Base-by-base conservation (phyloP, 1,140 invertebrate genomes). In the Cheumatopsyche charites region DNA sequence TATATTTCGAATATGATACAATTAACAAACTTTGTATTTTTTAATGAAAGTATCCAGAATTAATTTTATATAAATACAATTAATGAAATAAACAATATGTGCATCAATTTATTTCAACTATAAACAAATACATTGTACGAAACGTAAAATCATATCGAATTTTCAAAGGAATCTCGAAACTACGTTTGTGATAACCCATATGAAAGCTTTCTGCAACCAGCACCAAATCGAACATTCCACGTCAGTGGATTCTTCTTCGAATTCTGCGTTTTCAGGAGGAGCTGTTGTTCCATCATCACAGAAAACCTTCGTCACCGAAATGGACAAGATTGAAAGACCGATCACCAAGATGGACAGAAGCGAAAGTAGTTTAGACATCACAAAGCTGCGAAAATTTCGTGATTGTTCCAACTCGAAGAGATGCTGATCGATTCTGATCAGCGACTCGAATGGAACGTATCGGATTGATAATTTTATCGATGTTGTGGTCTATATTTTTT, bases 201-300 rank as follows among this genome's bases (percentile, higher is more conserved):
- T 83, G 11, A 80, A 79, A 11, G 82, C 82, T 76, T 85, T 85
- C 73, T 85, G 82, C 55, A 85, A 83, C 82, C 82, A 85, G 73
- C 83, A 85, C 82, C 82, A 85, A 26, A 85, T 85, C 1, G 81
- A 83, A 58, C 83, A 85, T 42, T 79, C 72, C 29, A 79, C 80
- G 75, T 83, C 83, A 23, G 74, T 76, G 0, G 79, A 77, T 36
- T 79, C 80, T 67, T 84, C 83, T 73, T 81, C 81, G 52, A 82
- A 80, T 15, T 79, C 79, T 3, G 73, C 72, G 29, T 73, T 71
- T 23, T 76, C 70, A 0, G 76, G 77, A 0, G 80, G 79, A 0
- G 79, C 76, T 12, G 76, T 76, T 0, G 78, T 76, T 11, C 66
- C 65, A 19, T 70, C 70, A 1, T 41, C 55, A 47, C 25, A 47